Evolutionary conservation across 2,113 vertebrate species (phyloP).

Genomic region (Tychaedon coryphoeus): DNA sequence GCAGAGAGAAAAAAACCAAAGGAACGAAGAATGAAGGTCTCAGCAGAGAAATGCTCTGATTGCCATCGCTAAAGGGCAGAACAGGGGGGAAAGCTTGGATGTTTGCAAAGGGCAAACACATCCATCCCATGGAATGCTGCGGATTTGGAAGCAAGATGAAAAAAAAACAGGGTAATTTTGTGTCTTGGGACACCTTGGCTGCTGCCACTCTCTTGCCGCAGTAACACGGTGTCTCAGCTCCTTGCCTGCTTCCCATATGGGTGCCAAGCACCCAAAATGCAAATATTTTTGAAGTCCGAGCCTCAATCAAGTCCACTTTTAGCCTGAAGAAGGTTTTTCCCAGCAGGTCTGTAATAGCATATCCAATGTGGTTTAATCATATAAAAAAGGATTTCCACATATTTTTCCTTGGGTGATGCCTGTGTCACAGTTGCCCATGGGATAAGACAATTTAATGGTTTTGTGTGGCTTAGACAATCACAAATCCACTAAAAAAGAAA

Average conservation of each 20-base stretch:
- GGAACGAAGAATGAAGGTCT: background rate
- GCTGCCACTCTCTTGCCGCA: background rate
- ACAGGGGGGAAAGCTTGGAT: background rate
- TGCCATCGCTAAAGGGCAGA: slow-evolving; percentile 8
- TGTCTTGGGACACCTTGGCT: background rate
- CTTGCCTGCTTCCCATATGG: background rate
- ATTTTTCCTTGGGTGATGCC: background rate
- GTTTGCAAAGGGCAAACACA: background rate
- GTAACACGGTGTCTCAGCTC: background rate
- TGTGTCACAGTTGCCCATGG: background rate
- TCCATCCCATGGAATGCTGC: accelerated
- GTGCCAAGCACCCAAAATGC: background rate
- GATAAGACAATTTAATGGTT: background rate
- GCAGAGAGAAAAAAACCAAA: background rate
- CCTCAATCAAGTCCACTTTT: background rate
- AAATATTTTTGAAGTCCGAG: background rate
- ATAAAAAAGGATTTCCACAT: background rate
- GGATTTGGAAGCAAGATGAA: background rate
- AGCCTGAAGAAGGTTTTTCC: background rate
- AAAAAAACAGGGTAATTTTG: background rate
- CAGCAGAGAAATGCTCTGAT: background rate
- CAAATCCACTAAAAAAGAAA: background rate
- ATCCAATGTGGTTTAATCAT: background rate
- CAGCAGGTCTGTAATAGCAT: background rate
- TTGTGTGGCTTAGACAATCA: background rate